Evolutionary conservation across 2,113 vertebrate genomes (phyloP), one percentile per base, ranked within the genome.

Genomic region (Pterophyllum scalare): DNA sequence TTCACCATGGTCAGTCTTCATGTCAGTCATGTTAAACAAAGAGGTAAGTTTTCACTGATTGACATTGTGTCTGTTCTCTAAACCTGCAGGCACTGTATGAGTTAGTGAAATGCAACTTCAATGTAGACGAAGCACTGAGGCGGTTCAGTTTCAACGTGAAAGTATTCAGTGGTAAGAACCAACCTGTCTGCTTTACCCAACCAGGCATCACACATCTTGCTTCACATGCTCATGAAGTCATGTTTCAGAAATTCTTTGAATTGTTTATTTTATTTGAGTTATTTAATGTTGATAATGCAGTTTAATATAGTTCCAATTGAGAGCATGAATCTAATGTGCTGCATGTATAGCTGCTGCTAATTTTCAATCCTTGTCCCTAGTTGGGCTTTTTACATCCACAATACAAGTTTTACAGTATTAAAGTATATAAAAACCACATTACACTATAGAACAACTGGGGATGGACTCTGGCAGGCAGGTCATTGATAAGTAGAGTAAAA

Each of bases 71-170:
- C n/a, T 49, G 52, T 67, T 62, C 46, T 81, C 60, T 79, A 43
- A 35, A 61, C 65, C 22, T 82, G 28, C 87, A 99, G 98, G 98
- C 97, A 7, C 96, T 99, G 75, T 99, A 98, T 3, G 98, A 99
- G 87, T 94, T 99, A 88, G 97, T 98, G 67, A 99, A 98, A 89
- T 99, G 98, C 92, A 97, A 96, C 89, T 99, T 98, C 89, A 97
- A 98, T 4, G 94, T 94, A 19, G 98, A 98, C 74, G 98, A 99
- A 88, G 98, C 98, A 0, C 95, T 98, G 74, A 92, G 97, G 78
- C 94, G 98, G 88, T 88, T 98, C 59, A 90, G 93, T 77, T 99
- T 99, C 96, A 99, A 99, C 0, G 97, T 99, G 82, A 99, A 98
- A 91, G 98, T 98, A 52, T 96, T 97, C 87, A 96, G 95, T 93